phyloP scores from a whole-genome alignment of 2,113 vertebrate genomes.

The Macaca mulatta region DNA sequence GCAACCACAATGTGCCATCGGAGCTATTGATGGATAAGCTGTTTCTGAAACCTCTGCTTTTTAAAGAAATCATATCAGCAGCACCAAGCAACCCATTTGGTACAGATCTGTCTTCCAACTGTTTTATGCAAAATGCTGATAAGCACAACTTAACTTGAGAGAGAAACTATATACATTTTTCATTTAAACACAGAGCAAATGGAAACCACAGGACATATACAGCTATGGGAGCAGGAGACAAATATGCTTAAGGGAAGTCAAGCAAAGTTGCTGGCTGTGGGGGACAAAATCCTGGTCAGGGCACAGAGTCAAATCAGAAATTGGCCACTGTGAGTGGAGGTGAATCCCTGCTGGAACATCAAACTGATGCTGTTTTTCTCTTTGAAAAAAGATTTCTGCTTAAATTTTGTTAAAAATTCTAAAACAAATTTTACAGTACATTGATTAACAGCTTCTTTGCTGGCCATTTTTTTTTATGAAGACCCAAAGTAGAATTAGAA shows the following conservation, averaged over 20 bases:
- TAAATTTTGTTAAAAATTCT: not conserved
- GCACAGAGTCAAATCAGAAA: not conserved
- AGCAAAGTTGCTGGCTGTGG: not conserved
- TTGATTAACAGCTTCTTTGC: not conserved
- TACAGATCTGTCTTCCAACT: slow-evolving; percentile 40
- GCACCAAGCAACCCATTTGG: not conserved
- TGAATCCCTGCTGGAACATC: not conserved
- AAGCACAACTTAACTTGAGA: slow-evolving; percentile 51
- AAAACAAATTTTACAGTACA: not conserved
- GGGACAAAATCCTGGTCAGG: not conserved
- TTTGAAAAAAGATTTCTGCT: not conserved
- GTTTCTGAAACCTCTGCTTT: slow-evolving; percentile 58
- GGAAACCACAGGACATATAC: slow-evolving; percentile 11
- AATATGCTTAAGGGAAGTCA: not conserved
- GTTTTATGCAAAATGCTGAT: slow-evolving; percentile 40
- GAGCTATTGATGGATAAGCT: slow-evolving; percentile 65
- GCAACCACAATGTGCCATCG: not conserved
- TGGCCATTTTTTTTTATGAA: not conserved
- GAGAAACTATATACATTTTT: slow-evolving; percentile 55
- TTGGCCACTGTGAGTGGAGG: not conserved
- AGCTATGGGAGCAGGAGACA: slow-evolving; percentile 12
- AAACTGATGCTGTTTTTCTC: not conserved
- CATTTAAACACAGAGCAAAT: slow-evolving; percentile 64
- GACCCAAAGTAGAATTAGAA: not conserved
- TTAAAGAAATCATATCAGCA: slow-evolving; percentile 44